These are phyloP conservation scores for Hoplostethus atlanticus DNA, from an alignment of 2,797 vertebrate species.

Conservation along the genomic window DNA sequence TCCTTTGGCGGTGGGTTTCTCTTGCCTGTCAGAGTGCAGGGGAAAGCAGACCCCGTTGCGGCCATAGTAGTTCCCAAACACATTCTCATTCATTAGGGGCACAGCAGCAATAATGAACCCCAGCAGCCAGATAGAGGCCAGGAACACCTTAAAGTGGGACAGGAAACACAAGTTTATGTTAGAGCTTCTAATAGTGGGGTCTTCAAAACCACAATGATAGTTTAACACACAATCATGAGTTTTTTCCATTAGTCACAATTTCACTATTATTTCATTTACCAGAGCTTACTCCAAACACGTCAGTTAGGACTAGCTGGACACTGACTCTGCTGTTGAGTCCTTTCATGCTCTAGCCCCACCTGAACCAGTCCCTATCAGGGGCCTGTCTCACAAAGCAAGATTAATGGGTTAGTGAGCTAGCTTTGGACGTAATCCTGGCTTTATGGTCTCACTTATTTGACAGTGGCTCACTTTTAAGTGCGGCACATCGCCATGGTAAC, in stretches of 20 bases:
- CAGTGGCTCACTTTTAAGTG: too few relatives aligned
- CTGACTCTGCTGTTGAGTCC: background rate
- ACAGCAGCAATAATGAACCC: constrained; percentile 87
- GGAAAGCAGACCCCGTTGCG: constrained; percentile 91
- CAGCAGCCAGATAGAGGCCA: constrained; percentile 85
- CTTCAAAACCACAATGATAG: constrained; percentile 1
- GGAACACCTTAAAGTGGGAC: constrained; percentile 54
- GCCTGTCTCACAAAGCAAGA: too few relatives aligned
- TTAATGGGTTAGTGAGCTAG: too few relatives aligned
- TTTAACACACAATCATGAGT: too few relatives aligned
- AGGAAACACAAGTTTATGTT: constrained; percentile 21
- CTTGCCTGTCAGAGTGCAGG: constrained; percentile 87
- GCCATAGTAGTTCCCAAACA: constrained; percentile 92
- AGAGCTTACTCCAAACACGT: background rate
- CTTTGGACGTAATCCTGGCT: too few relatives aligned
- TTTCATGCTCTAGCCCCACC: too few relatives aligned
- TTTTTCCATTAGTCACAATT: background rate
- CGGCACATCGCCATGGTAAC: too few relatives aligned
- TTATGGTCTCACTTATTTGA: too few relatives aligned
- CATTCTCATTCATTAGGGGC: constrained; percentile 86
- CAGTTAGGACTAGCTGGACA: background rate
- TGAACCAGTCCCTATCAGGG: too few relatives aligned
- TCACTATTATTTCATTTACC: constrained; percentile 1
- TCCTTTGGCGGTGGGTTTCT: constrained; percentile 85
- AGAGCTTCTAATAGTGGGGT: background rate